phyloP scores from a whole-genome alignment of 2,888 invertebrate genomes.

The Nezara viridula region DNA sequence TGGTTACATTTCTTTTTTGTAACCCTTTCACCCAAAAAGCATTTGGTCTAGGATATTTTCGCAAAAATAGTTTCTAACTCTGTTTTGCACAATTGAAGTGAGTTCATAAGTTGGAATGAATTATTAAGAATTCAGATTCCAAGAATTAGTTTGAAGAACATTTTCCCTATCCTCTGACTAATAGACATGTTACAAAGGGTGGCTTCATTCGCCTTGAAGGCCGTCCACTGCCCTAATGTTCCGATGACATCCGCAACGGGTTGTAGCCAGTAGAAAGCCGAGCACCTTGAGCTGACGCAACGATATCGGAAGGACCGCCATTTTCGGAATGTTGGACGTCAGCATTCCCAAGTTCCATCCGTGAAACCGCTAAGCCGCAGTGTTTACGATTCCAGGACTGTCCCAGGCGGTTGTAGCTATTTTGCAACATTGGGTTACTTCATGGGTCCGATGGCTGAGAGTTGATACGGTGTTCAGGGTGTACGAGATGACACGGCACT shows the following conservation, averaged over 20 bases:
- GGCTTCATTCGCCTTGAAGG: background rate
- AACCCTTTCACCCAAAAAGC: too few relatives aligned
- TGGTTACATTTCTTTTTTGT: background rate
- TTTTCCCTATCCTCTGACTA: too few relatives aligned
- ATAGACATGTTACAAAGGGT: background rate
- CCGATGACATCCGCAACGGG: constrained; percentile 7
- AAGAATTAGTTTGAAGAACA: too few relatives aligned
- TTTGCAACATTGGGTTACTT: constrained; percentile 32
- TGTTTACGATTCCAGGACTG: constrained; percentile 24
- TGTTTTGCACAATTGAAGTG: background rate
- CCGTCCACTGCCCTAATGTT: constrained; percentile 24
- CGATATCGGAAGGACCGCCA: constrained; percentile 31
- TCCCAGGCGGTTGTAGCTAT: constrained; percentile 1
- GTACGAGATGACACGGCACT: background rate
- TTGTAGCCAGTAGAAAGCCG: constrained; percentile 21
- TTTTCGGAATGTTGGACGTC: constrained; percentile 44
- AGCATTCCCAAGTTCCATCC: constrained; percentile 32
- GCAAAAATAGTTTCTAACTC: too few relatives aligned
- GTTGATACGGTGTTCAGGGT: background rate
- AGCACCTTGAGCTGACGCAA: background rate
- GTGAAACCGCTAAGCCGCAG: background rate
- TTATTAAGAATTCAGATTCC: too few relatives aligned
- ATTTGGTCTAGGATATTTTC: too few relatives aligned
- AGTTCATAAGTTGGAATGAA: background rate
- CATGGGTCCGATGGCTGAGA: background rate